Conservation (phyloP, 2,113 vertebrate species). For the Lepus europaeus region DNA sequence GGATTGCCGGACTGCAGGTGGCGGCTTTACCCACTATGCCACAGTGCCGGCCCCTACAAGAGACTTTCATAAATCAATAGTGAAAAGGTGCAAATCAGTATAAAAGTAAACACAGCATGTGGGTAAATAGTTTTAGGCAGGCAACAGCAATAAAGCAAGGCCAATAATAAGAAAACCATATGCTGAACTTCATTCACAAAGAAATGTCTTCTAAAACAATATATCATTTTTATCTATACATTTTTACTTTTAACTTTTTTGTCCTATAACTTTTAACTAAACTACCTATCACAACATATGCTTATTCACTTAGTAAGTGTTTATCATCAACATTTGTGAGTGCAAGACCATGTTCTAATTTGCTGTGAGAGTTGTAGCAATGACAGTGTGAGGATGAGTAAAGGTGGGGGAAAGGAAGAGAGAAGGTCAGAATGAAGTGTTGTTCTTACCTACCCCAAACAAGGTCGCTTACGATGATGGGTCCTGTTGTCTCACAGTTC, state of each 20-base stretch:
- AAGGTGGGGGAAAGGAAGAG: not conserved
- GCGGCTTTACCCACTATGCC: no score
- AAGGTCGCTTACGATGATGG: not conserved
- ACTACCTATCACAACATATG: not conserved
- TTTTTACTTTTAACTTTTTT: not conserved
- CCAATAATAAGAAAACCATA: not conserved
- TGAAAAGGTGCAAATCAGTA: not conserved
- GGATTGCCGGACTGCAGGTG: no score
- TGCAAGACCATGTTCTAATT: not conserved
- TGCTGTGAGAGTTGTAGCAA: not conserved
- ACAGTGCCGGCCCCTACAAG: no score
- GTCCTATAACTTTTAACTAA: not conserved
- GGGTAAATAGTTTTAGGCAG: not conserved
- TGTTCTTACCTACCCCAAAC: not conserved
- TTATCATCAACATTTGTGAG: not conserved
- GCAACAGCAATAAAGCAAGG: not conserved
- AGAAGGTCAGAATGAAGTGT: not conserved
- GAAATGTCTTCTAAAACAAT: not conserved
- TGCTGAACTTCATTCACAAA: slow-evolving; percentile 17
- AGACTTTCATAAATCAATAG: not conserved
- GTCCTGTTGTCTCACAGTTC: not conserved
- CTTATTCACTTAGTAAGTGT: not conserved
- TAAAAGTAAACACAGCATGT: not conserved
- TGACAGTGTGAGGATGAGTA: not conserved
- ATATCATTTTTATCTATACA: not conserved